These are phyloP conservation scores for Oceanodroma tethys DNA, from an alignment of 2,113 vertebrate genomes.

Conservation along the genomic window DNA sequence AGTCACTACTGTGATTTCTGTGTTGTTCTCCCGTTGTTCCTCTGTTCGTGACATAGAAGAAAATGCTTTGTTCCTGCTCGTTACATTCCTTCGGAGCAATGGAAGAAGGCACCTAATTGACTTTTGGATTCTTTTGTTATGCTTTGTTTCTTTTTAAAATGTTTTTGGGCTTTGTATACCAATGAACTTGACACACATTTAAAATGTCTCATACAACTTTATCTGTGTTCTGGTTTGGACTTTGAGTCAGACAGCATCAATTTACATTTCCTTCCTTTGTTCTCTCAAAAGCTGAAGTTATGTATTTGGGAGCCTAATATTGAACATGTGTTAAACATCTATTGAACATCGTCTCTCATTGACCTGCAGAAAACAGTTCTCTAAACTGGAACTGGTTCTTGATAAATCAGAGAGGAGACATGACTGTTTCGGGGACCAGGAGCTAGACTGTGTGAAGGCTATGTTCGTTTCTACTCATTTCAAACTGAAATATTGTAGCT, in stretches of 20 bases:
- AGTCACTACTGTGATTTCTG: background rate
- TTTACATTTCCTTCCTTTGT: background rate
- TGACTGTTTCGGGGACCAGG: background rate
- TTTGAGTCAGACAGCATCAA: background rate
- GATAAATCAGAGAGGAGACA: background rate
- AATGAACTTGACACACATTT: background rate
- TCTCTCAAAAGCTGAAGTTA: background rate
- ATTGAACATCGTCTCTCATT: background rate
- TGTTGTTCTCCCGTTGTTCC: background rate
- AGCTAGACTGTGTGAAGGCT: background rate
- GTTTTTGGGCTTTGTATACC: background rate
- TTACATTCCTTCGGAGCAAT: background rate
- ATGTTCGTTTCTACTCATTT: background rate
- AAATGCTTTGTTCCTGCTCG: background rate
- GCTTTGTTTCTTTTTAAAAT: background rate
- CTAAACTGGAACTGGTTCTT: background rate
- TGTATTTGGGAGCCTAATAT: background rate
- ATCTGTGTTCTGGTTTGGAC: background rate
- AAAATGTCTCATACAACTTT: background rate
- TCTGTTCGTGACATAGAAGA: background rate
- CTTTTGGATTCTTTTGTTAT: background rate
- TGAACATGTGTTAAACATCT: background rate
- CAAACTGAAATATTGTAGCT: background rate
- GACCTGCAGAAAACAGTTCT: background rate
- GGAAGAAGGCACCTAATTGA: background rate